These are phyloP conservation scores for Drosophila lowei DNA, from an alignment of 1,140 invertebrate species.

Conservation along the genomic window DNA sequence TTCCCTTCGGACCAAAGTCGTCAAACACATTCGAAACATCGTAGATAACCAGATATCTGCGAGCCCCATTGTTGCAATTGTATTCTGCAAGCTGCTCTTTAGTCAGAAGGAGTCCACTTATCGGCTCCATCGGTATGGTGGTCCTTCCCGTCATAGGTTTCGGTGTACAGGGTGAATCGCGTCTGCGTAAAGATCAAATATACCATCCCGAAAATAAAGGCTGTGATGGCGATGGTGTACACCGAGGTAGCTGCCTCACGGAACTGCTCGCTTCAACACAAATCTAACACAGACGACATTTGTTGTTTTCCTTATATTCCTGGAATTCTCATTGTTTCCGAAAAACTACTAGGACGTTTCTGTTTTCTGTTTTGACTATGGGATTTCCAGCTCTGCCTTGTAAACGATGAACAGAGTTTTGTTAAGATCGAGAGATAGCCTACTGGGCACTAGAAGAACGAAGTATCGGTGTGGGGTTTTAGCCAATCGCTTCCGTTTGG, in stretches of 20 bases:
- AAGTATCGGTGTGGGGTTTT: no score
- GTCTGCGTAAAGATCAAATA: slow-evolving; percentile 32
- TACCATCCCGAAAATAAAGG: slow-evolving; percentile 17
- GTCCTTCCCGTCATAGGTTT: slow-evolving; percentile 54
- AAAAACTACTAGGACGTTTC: neutral
- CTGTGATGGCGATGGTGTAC: slow-evolving; percentile 9
- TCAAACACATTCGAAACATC: slow-evolving; percentile 43
- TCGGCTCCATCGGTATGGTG: neutral
- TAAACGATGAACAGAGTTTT: no score
- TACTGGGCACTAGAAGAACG: neutral
- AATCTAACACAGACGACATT: slow-evolving; percentile 25
- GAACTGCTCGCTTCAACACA: slow-evolving; percentile 26
- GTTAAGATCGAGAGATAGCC: neutral
- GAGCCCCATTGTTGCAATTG: slow-evolving; percentile 7
- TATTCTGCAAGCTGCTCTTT: slow-evolving; percentile 20
- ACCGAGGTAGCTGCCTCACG: slow-evolving; percentile 41
- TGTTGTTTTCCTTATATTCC: neutral
- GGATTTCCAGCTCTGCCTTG: no score
- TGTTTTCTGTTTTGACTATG: no score
- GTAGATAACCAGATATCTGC: slow-evolving; percentile 44
- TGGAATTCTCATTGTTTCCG: neutral
- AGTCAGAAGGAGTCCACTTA: slow-evolving; percentile 15
- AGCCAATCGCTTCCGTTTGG: no score
- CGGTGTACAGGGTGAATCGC: neutral
- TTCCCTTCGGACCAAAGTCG: slow-evolving; percentile 49